These are phyloP conservation scores for Cerastoderma edule DNA, from an alignment of 2,888 invertebrate genomes.

Conservation along the genomic window DNA sequence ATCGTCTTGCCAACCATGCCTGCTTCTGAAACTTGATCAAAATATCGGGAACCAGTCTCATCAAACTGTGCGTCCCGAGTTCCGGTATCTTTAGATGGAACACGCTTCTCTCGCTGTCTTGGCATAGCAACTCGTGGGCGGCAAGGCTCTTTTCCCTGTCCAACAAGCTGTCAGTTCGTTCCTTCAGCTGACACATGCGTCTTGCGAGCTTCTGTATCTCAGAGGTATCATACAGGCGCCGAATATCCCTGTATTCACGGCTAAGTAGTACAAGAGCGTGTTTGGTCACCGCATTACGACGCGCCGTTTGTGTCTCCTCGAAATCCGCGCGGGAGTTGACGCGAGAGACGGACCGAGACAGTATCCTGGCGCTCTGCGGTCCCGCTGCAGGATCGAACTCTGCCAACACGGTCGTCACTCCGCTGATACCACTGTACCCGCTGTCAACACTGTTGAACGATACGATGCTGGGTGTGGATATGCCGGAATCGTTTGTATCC, in stretches of 20 bases:
- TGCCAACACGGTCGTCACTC: conserved; percentile 41
- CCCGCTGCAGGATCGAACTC: conserved; percentile 11
- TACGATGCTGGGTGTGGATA: conserved; percentile 68
- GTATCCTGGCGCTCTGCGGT: conserved; percentile 26
- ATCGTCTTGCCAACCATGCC: conserved; percentile 70
- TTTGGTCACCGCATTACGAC: conserved; percentile 67
- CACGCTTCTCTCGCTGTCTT: conserved; percentile 71
- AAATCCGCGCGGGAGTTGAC: conserved; percentile 39
- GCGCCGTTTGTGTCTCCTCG: conserved; percentile 58
- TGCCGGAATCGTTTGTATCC: conserved; percentile 62
- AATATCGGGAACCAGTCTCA: conserved; percentile 74
- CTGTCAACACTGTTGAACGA: conserved; percentile 66
- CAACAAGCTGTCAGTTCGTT: conserved; percentile 69
- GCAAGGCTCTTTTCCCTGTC: conserved; percentile 71
- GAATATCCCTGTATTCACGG: conserved; percentile 73
- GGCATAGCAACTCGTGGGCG: conserved; percentile 66
- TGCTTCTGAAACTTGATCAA: conserved; percentile 75
- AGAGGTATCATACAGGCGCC: conserved; percentile 73
- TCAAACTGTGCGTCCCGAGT: conserved; percentile 63
- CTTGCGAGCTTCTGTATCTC: conserved; percentile 72
- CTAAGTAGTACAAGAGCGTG: conserved; percentile 70
- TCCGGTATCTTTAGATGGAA: conserved; percentile 67
- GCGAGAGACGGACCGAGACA: conserved; percentile 13
- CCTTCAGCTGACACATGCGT: conserved; percentile 71
- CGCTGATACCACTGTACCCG: conserved; percentile 57